Conservation (phyloP, 2,888 invertebrate species). For the Amphipyra tragopoginis region DNA sequence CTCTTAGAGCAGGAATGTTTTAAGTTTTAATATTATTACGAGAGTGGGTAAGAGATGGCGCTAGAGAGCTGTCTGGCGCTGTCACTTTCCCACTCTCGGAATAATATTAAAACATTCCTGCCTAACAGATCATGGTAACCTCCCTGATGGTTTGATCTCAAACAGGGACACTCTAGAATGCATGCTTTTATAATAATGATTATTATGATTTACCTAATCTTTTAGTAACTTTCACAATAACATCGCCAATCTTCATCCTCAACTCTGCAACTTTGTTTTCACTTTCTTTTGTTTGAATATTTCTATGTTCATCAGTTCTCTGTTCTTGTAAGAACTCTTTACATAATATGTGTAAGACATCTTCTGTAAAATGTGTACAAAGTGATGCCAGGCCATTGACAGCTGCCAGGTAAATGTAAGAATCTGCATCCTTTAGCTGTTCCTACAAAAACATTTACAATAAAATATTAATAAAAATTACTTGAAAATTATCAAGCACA, state of each 20-base stretch:
- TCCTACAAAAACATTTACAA: conserved; percentile 84
- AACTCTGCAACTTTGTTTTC: conserved; percentile 88
- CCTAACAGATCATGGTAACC: no score
- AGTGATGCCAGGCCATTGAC: conserved; percentile 94
- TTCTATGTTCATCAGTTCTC: conserved; percentile 63
- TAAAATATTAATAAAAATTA: no score
- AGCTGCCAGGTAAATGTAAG: conserved; percentile 95
- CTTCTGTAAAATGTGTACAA: conserved; percentile 91
- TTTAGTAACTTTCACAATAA: conserved; percentile 93
- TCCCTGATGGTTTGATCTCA: no score
- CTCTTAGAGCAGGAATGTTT: no score
- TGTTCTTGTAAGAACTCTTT: conserved; percentile 90
- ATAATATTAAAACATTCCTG: no score
- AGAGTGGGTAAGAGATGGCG: no score
- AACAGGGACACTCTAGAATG: no score
- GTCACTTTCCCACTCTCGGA: no score
- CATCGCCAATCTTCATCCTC: conserved; percentile 95
- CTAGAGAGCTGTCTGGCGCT: no score
- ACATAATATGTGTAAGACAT: conserved; percentile 92
- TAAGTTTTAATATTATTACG: no score
- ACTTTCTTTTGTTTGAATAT: conserved; percentile 68
- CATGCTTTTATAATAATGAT: not conserved
- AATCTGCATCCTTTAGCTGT: conserved; percentile 93
- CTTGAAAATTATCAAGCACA: no score
- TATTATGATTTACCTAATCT: conserved; percentile 90